A percentile compares a stretch with the other conserved stretches of the same genome.
Conservation (phyloP, 1,140 invertebrate species). For the Rhagoletis zephyria region DNA sequence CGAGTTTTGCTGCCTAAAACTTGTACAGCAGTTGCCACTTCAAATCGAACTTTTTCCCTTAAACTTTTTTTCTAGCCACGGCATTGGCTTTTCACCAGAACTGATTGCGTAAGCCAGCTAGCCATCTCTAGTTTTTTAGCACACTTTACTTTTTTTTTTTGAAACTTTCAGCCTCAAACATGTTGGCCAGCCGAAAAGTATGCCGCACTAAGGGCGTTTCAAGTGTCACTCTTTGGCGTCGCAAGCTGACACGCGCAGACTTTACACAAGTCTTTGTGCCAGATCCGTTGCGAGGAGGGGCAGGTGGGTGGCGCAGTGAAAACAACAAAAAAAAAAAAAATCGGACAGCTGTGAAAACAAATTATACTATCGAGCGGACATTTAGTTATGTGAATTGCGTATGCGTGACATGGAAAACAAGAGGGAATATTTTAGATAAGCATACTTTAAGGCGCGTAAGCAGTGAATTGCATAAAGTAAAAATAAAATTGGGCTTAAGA, state of each 20-base stretch:
- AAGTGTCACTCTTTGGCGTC: conserved; percentile 7
- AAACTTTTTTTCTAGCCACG: background rate
- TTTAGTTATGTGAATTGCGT: background rate
- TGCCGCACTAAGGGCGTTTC: conserved; percentile 33
- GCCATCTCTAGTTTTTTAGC: background rate
- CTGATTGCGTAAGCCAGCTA: background rate
- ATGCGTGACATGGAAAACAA: background rate
- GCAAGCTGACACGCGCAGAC: conserved; percentile 10
- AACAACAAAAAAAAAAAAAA: background rate
- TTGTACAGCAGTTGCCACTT: background rate
- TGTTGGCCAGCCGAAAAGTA: conserved; percentile 41
- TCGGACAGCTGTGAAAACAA: conserved; percentile 15
- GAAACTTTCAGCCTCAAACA: background rate
- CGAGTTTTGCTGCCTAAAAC: background rate
- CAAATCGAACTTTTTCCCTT: background rate
- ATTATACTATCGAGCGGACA: background rate
- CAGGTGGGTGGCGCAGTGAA: background rate
- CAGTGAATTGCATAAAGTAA: background rate
- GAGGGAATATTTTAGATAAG: background rate
- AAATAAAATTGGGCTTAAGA: background rate
- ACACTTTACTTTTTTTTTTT: background rate
- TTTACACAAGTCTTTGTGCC: background rate
- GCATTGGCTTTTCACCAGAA: background rate
- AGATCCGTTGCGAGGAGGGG: background rate
- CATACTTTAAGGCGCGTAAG: background rate